Evolutionary conservation across 1,140 invertebrate genomes (phyloP), one percentile per base, ranked within the genome.

Genomic region (Saccostrea echinata): DNA sequence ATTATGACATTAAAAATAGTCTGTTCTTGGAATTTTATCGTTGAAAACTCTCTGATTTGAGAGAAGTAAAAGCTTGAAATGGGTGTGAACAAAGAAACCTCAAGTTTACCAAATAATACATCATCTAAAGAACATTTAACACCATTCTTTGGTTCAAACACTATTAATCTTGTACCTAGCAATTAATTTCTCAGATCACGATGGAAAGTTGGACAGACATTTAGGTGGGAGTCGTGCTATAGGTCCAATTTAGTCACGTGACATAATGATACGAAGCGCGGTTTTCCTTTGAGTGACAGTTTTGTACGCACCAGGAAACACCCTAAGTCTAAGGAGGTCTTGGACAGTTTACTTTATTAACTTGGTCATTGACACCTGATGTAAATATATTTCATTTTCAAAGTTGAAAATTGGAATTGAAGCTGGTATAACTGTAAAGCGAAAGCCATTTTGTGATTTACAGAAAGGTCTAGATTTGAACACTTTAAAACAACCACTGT

Each of bases 291-390:
- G 68, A 71, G 27, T 71, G 68, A 71, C 68, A 30, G 68, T 24
- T 24, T 33, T 71, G 27, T 71, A 71, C 68, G 68, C 68, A 71
- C 68, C 68, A 71, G 68, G 68, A 71, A 71, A 71, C 68, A 71
- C 27, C 68, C 30, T 27, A 16, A 9, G 24, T 16, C 30, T 33
- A 30, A 3, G 8, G 8, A 71, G 12, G 68, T 8, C 68, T 30
- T 27, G 24, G 27, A 8, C 68, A 71, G 68, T 61, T 61, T 24
- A 43, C 35, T 61, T 0, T 61, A 61, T 61, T 61, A 21, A 21
- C 12, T 30, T 30, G 68, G 68, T 71, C 24, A 71, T 71, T 71
- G 68, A 71, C 68, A 11, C 12, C 64, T 68, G 64, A 11, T 9
- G n/a, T n/a, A 68, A 27, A 68, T n/a, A 6, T 61, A 9, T 71